Conservation (phyloP, 2,113 vertebrate species). For the Heterocephalus glaber region DNA sequence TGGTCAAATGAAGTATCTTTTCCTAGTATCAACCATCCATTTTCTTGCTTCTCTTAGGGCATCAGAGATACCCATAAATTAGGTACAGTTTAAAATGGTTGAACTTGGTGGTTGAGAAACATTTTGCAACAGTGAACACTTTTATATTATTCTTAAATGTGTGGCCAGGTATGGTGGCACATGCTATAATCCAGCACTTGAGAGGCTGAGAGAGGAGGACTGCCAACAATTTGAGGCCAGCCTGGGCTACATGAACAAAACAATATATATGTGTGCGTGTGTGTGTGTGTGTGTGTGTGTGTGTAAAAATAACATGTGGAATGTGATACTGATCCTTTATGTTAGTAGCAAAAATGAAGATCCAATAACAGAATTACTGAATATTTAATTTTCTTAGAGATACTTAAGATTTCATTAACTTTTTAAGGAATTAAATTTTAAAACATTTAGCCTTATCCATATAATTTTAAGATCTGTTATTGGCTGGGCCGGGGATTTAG, state of each 20-base stretch:
- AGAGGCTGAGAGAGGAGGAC: background rate
- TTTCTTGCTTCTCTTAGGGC: too few relatives aligned
- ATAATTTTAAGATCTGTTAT: background rate
- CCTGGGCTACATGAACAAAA: background rate
- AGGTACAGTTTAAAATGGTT: background rate
- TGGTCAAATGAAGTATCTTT: slow-evolving; percentile 6
- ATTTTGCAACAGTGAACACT: background rate
- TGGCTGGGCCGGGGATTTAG: too few relatives aligned
- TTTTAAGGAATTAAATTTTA: slow-evolving; percentile 21
- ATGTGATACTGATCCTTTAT: background rate
- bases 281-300: background rate
- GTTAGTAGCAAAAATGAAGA: background rate
- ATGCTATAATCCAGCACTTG: too few relatives aligned
- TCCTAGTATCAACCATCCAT: background rate
- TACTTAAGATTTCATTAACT: slow-evolving; percentile 33
- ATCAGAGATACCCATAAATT: background rate
- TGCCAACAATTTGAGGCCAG: background rate
- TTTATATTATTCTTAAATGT: background rate
- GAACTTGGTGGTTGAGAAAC: background rate
- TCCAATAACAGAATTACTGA: background rate
- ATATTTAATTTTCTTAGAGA: slow-evolving; percentile 23
- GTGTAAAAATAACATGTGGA: background rate
- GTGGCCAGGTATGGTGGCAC: too few relatives aligned
- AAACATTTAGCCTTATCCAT: background rate
- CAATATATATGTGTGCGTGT: too few relatives aligned